Percentiles rank a stretch among this genome's conserved stretches.
These are phyloP conservation scores for Spilosoma lubricipeda DNA, from an alignment of 2,888 invertebrate genomes.

Conservation along the genomic window DNA sequence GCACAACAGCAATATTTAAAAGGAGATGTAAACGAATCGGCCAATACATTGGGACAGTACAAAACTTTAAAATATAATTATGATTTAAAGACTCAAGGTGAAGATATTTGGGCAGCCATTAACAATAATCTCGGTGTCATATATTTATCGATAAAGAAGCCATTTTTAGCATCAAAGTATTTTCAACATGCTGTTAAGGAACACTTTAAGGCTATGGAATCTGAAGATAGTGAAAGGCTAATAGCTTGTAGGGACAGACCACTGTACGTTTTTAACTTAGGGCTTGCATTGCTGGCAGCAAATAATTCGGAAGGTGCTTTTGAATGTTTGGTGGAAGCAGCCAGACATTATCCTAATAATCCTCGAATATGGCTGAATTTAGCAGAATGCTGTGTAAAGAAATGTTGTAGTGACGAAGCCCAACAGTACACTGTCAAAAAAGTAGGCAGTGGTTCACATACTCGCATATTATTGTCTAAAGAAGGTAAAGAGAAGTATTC, in stretches of 20 bases:
- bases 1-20: constrained; percentile 80
- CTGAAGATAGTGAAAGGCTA: constrained; percentile 75
- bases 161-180: constrained; percentile 92
- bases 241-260: constrained; percentile 83
- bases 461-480: constrained; percentile 73
- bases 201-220: constrained; percentile 85
- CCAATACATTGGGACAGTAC: constrained; percentile 74
- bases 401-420: constrained; percentile 86
- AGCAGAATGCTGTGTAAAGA: constrained; percentile 96
- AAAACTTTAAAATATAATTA: constrained; percentile 74
- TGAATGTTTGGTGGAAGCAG: constrained; percentile 95
- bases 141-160: constrained; percentile 93
- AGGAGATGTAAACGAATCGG: constrained; percentile 78
- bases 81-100: constrained; percentile 76
- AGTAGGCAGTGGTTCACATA: constrained; percentile 80
- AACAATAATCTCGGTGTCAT: constrained; percentile 94
- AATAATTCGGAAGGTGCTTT: constrained; percentile 94
- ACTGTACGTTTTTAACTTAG: constrained; percentile 93
- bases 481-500: constrained; percentile 78
- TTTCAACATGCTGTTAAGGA: constrained; percentile 92
- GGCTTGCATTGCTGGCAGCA: constrained; percentile 93
- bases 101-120: constrained; percentile 85
- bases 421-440: constrained; percentile 79
- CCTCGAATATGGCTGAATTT: constrained; percentile 96
- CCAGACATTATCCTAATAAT: constrained; percentile 94